phyloP scores from a whole-genome alignment of 2,888 invertebrate species.

The Exephanes ischioxanthus region DNA sequence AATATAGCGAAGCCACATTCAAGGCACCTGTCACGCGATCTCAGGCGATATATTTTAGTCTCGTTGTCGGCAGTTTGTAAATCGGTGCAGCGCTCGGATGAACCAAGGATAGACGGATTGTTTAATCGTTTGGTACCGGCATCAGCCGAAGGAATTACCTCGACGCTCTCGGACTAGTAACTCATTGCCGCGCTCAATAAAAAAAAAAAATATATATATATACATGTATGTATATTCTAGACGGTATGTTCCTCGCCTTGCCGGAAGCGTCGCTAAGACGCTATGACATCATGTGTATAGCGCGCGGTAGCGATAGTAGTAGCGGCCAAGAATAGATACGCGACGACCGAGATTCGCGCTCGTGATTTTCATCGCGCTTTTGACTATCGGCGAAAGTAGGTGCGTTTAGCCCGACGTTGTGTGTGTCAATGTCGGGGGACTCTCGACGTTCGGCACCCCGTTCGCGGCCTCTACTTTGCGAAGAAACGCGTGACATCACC shows the following conservation, averaged over 20 bases:
- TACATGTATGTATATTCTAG: background rate
- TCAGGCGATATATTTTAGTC: slow-evolving; percentile 8
- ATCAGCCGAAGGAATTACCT: background rate
- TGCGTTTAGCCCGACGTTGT: slow-evolving; percentile 14
- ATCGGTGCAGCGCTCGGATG: background rate
- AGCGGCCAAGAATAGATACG: slow-evolving; percentile 56
- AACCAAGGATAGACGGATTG: background rate
- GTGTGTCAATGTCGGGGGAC: slow-evolving; percentile 60
- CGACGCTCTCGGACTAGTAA: background rate
- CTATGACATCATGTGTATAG: slow-evolving; percentile 46
- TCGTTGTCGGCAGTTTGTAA: background rate
- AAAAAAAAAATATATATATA: too few species aligned
- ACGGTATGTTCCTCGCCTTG: background rate
- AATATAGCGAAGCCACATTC: background rate
- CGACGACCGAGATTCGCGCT: slow-evolving; percentile 56
- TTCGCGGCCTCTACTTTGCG: slow-evolving; percentile 5
- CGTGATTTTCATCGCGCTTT: slow-evolving; percentile 54
- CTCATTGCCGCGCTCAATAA: background rate
- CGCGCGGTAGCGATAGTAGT: slow-evolving; percentile 14
- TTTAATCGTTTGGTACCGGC: background rate
- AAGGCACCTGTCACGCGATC: slow-evolving; percentile 15
- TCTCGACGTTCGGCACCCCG: background rate
- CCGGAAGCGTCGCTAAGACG: slow-evolving; percentile 48
- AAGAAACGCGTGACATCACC: slow-evolving; percentile 44
- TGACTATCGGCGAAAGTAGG: slow-evolving; percentile 26